phyloP scores from a whole-genome alignment of 2,113 vertebrate species.

The Aspidoscelis tigris region DNA sequence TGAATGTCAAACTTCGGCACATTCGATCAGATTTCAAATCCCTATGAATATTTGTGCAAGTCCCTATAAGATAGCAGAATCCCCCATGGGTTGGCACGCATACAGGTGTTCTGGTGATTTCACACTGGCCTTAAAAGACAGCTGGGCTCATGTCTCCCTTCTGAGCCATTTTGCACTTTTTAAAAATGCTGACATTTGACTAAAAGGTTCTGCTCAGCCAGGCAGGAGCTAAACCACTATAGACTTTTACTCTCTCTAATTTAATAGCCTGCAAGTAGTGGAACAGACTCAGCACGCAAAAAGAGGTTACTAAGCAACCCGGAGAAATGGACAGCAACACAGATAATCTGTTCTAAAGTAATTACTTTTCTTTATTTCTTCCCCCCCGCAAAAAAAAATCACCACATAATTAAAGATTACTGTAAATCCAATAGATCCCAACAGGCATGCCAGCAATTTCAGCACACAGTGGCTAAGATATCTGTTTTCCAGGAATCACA shows the following conservation, averaged over 20 bases:
- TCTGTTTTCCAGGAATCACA: slow-evolving; percentile 29
- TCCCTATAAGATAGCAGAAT: background rate
- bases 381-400: too few species aligned
- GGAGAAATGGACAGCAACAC: slow-evolving; percentile 51
- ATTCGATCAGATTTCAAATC: too few species aligned
- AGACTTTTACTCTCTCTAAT: slow-evolving; percentile 16
- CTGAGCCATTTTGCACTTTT: background rate
- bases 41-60: too few species aligned
- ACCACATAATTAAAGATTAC: slow-evolving; percentile 73
- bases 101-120: background rate
- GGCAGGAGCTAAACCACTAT: background rate
- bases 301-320: slow-evolving; percentile 75
- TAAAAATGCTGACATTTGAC: slow-evolving; percentile 30
- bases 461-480: slow-evolving; percentile 13
- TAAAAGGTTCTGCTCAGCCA: slow-evolving; percentile 59
- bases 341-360: slow-evolving; percentile 71
- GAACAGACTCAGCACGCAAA: slow-evolving; percentile 53
- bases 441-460: slow-evolving; percentile 53
- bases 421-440: slow-evolving; percentile 71
- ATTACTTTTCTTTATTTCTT: slow-evolving; percentile 61
- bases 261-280: slow-evolving; percentile 44
- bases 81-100: background rate
- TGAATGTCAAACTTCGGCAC: too few species aligned
- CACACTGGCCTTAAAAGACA: background rate
- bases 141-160: background rate